Evolutionary conservation across 1,140 invertebrate species (phyloP), one percentile per base, ranked within the genome.

Genomic region (Heliothis virescens): DNA sequence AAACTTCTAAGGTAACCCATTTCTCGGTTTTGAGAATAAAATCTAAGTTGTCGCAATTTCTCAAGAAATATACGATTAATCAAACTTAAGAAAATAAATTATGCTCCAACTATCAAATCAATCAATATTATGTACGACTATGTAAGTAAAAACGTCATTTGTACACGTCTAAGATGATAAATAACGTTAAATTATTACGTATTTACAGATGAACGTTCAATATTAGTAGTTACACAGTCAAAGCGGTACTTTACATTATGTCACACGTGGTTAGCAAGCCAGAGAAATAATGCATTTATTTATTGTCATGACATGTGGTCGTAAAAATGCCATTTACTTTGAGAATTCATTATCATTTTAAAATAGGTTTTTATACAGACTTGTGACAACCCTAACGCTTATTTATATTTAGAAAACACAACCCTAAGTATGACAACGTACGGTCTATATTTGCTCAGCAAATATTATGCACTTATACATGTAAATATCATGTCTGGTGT

Each of bases 361-460:
- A 34, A 34, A 7, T 34, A 34, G 34, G 34, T 34, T 34, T 34
- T 34, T 34, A 4, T 34, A 5, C 34, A 0, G n/a, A 41, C 7
- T 21, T 41, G 12, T 9, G 62, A 41, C 62, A 47, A 16, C 29
- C 62, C 34, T 63, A 63, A 16, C n/a, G 12, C 29, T 63, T 63
- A 63, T 3, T 15, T 29, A 21, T 57, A 62, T 13, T 12, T 71
- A 29, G 21, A 52, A 71, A 52, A 71, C 52, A 5, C 12, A 71
- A 71, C 48, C 67, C 26, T 71, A 71, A 71, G 48, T n/a, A 2
- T 29, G 11, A 71, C 18, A 15, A 13, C 18, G 29, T 71, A 52
- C 29, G 67, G 26, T 53, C 26, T 50, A 71, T 71, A 71, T 52
- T 71, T 53, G 48, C n/a, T 63, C 11, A 15, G 29, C 62, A 29